Base-by-base conservation (phyloP, 2,113 vertebrate genomes). In the Zingel zingel region DNA sequence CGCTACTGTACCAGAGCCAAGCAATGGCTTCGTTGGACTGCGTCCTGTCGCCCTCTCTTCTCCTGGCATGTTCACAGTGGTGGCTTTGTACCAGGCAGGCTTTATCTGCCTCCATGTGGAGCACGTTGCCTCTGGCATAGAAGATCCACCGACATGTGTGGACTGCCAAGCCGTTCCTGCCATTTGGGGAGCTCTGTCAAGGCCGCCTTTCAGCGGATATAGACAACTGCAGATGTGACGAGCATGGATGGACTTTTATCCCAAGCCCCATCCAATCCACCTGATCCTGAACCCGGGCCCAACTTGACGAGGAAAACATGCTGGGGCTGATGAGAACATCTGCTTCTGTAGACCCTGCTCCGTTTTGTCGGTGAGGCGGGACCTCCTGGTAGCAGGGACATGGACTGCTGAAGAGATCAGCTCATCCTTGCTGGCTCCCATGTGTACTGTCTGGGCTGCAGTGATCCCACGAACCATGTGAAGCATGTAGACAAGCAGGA, bases 41-140 rank as follows among this genome's bases (percentile, higher is more conserved):
- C 7, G 5, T 70, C 48, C 19, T 54, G 65, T 63, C 45, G 74
- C 71, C 56, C 77, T 74, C 65, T 86, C 57, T 81, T 81, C 74
- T 86, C 61, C n/a, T 87, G 82, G 87, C 84, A 75, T 88, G 82
- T 85, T 78, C 85, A 76, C 81, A 75, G 85, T 61, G 59, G 86
- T 83, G 82, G 82, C 85, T 65, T 54, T 30, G 77, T 65, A 88
- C 78, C 83, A 80, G 75, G 51, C 58, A 61, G 73, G 81, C 71
- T 91, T 91, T 83, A 91, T 90, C 86, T 88, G 72, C 74, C 76
- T 83, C 83, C 81, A 80, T 85, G 77, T 77, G 66, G 80, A 82
- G 78, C 75, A 72, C 14, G 13, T 18, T 82, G 86, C 86, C 82
- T 71, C 79, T 90, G 86, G 77, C 86, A 85, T 1, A 7, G 33